These are phyloP conservation scores for Mastacembelus armatus DNA, from an alignment of 2,797 vertebrate genomes.

Conservation along the genomic window DNA sequence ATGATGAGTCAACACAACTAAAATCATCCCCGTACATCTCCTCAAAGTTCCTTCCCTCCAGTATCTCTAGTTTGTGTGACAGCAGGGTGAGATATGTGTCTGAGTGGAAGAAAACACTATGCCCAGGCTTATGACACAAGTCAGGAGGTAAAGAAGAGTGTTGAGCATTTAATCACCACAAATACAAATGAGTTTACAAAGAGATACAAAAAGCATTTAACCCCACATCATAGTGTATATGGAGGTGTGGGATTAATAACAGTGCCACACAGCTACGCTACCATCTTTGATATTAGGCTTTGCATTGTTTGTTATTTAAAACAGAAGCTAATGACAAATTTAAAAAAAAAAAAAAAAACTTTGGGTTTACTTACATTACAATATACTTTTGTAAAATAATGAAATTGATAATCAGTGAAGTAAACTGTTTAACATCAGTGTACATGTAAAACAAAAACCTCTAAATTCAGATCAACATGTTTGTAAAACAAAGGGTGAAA, in stretches of 20 bases:
- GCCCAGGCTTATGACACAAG: constrained; percentile 19
- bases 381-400: neutral
- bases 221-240: neutral
- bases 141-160: constrained; percentile 25
- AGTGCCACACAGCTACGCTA: constrained; percentile 42
- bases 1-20: constrained; percentile 39
- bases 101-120: constrained; percentile 9
- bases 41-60: neutral
- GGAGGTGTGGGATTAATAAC: constrained; percentile 32
- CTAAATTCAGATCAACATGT: too few relatives aligned
- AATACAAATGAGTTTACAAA: constrained; percentile 32
- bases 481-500: too few relatives aligned
- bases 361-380: neutral
- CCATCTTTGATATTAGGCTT: too few relatives aligned
- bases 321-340: constrained; percentile 31
- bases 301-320: constrained; percentile 47
- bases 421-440: neutral
- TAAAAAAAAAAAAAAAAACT: too few relatives aligned
- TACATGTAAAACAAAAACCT: neutral
- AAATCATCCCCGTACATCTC: constrained; percentile 38
- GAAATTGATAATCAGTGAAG: neutral
- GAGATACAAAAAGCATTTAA: constrained; percentile 39
- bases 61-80: constrained; percentile 25
- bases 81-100: constrained; percentile 21
- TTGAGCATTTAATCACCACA: constrained; percentile 28